A percentile compares a stretch with the other conserved stretches of the same genome.
Evolutionary conservation across 2,113 vertebrate genomes (phyloP).

Genomic region (Catharus fuscescens): DNA sequence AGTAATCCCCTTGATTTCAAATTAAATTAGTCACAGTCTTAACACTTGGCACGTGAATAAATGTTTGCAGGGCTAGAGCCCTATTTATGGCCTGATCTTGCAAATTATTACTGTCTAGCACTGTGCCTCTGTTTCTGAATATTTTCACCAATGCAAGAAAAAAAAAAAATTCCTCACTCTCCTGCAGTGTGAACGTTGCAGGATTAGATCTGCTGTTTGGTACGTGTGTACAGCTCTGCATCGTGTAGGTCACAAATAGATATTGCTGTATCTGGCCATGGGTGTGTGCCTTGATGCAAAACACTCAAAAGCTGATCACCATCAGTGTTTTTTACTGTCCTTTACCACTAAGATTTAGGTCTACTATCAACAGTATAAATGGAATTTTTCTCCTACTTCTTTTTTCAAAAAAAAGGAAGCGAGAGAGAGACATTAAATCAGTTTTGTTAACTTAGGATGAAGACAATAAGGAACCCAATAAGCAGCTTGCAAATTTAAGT

Average conservation of each 20-base stretch:
- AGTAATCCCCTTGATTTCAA: slow-evolving; percentile 64
- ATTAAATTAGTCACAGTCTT: slow-evolving; percentile 63
- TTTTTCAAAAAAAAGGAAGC: neutral
- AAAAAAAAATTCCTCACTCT: neutral
- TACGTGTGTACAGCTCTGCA: neutral
- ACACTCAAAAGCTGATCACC: neutral
- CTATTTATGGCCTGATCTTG: slow-evolving; percentile 59
- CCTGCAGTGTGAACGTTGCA: neutral
- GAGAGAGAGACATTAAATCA: neutral
- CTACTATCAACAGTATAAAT: neutral
- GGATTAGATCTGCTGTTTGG: neutral
- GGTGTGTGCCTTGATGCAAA: neutral
- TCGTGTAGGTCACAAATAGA: neutral
- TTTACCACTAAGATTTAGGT: neutral
- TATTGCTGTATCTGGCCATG: neutral
- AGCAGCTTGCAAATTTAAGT: slow-evolving; percentile 46
- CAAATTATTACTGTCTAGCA: slow-evolving; percentile 52
- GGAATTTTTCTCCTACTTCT: neutral
- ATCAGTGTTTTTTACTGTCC: neutral
- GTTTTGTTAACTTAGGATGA: neutral
- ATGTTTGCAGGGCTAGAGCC: slow-evolving; percentile 47
- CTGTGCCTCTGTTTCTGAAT: neutral
- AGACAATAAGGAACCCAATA: slow-evolving; percentile 4
- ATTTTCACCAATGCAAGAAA: neutral
- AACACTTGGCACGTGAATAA: slow-evolving; percentile 60